Evolutionary conservation across 2,888 invertebrate genomes (phyloP).

Genomic region (Eupelmus urozonus): DNA sequence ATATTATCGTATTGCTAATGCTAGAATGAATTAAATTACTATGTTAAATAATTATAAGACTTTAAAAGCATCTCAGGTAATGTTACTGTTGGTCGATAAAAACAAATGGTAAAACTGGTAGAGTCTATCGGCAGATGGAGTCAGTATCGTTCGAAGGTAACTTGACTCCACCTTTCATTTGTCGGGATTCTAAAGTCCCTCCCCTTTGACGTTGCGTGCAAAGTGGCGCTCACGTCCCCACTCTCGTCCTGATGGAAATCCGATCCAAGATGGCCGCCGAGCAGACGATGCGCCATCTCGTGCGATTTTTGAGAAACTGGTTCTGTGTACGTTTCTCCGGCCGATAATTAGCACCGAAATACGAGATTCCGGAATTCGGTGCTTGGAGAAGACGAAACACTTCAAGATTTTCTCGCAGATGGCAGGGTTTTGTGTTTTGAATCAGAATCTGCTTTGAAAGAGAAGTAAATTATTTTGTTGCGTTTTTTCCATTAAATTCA

Average conservation of each 20-base stretch:
- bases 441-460: too few species aligned
- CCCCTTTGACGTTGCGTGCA: slow-evolving; percentile 58
- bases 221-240: background rate
- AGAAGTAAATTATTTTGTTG: too few species aligned
- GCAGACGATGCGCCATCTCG: slow-evolving; percentile 31
- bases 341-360: slow-evolving; percentile 36
- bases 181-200: slow-evolving; percentile 61
- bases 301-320: background rate
- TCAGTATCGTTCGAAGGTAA: slow-evolving; percentile 17
- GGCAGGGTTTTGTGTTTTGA: slow-evolving; percentile 58
- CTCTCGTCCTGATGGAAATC: slow-evolving; percentile 61
- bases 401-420: slow-evolving; percentile 61
- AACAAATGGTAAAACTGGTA: slow-evolving; percentile 9
- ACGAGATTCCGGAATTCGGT: background rate
- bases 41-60: too few species aligned
- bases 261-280: slow-evolving; percentile 73
- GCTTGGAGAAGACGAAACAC: slow-evolving; percentile 11
- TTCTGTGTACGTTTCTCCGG: background rate
- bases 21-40: too few species aligned
- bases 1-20: too few species aligned
- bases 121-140: slow-evolving; percentile 49
- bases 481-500: too few species aligned
- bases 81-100: slow-evolving; percentile 52
- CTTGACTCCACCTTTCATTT: slow-evolving; percentile 67
- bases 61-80: slow-evolving; percentile 8